These are phyloP conservation scores for Scatophagus argus DNA, from an alignment of 2,113 vertebrate genomes.

Conservation along the genomic window DNA sequence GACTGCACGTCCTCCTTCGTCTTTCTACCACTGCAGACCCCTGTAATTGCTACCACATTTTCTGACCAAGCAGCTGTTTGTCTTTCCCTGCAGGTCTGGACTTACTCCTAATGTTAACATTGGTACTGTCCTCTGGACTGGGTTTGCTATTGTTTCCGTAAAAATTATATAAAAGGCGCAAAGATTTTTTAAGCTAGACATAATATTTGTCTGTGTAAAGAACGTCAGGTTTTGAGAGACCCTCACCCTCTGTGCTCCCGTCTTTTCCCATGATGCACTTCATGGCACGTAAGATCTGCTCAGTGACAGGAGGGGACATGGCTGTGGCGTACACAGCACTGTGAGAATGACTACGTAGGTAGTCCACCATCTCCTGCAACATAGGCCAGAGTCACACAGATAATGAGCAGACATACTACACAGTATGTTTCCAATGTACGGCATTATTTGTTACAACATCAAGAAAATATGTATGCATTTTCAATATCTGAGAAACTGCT, in stretches of 20 bases:
- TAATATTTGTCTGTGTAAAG: conserved; percentile 45
- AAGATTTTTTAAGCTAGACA: conserved; percentile 45
- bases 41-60: conserved; percentile 79
- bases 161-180: conserved; percentile 59
- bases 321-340: conserved; percentile 89
- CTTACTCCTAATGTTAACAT: conserved; percentile 64
- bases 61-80: conserved; percentile 75
- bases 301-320: conserved; percentile 88
- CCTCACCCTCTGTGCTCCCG: conserved; percentile 89
- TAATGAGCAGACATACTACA: background rate
- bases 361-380: conserved; percentile 90
- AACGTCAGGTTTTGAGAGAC: conserved; percentile 7
- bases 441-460: no score
- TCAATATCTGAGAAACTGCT: background rate
- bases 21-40: conserved; percentile 62
- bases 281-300: conserved; percentile 90
- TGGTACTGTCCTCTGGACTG: conserved; percentile 53
- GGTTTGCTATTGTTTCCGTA: conserved; percentile 71
- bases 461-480: background rate
- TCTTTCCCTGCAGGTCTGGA: conserved; percentile 70
- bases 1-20: conserved; percentile 50
- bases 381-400: conserved; percentile 2
- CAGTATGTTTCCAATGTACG: background rate
- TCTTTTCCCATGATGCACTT: conserved; percentile 91
- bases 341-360: conserved; percentile 90